A percentile compares a stretch with the other conserved stretches of the same genome.
Conservation (phyloP, 2,888 invertebrate species). For the Bedellia somnulentella region DNA sequence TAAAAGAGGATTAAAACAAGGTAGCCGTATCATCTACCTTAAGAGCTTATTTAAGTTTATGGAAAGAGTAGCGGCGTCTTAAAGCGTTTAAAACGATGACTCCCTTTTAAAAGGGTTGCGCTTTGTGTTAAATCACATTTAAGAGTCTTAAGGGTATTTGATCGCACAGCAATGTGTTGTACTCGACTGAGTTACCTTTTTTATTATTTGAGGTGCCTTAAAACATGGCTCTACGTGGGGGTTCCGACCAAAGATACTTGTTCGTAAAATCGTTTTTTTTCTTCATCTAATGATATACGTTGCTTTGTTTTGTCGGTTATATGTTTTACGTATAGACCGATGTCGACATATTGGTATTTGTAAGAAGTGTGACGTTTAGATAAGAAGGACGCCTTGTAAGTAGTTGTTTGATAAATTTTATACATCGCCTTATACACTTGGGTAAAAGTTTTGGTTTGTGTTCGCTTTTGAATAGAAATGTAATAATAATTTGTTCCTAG, state of each 20-base stretch:
- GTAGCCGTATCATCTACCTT: conserved; percentile 48
- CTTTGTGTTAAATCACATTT: conserved; percentile 51
- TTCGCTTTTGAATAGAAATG: no score
- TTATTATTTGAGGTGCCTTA: conserved; percentile 24
- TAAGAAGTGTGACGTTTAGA: no score
- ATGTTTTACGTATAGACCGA: no score
- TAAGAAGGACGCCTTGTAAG: no score
- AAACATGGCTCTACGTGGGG: conserved; percentile 35
- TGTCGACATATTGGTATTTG: no score
- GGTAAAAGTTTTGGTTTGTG: no score
- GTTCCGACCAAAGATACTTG: conserved; percentile 37
- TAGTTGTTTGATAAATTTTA: no score
- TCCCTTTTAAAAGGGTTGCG: conserved; percentile 53
- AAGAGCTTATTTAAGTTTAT: conserved; percentile 54
- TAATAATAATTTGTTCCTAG: no score
- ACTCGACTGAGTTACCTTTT: conserved; percentile 19
- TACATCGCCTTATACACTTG: no score
- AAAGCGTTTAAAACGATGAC: conserved; percentile 47
- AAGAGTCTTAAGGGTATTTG: conserved; percentile 26
- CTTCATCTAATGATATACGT: no score
- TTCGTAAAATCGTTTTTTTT: no score
- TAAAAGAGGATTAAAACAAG: conserved; percentile 49
- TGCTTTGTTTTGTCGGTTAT: no score
- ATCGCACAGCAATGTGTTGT: conserved; percentile 36
- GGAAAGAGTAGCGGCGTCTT: conserved; percentile 42